Conservation (phyloP, 2,113 vertebrate genomes). For the Fulica atra region DNA sequence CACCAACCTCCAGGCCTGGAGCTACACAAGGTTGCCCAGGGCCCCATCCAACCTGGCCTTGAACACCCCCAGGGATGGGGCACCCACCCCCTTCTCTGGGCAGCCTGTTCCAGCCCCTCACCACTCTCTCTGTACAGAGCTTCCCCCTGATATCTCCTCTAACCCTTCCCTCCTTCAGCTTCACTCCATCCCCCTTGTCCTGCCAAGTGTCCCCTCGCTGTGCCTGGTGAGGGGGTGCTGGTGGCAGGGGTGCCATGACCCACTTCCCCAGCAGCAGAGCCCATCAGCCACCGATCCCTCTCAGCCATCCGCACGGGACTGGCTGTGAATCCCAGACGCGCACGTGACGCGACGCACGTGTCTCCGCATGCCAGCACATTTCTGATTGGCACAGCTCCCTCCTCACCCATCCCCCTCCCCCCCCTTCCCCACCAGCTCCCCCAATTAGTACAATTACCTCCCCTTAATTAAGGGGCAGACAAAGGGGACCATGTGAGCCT, state of each 20-base stretch:
- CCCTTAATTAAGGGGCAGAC: conserved; percentile 29
- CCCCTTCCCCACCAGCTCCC: not conserved
- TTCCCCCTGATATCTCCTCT: too few species aligned
- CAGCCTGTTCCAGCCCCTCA: too few species aligned
- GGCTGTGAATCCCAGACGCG: conserved; percentile 2
- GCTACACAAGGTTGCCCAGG: too few species aligned
- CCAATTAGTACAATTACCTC: not conserved
- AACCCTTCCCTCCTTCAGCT: too few species aligned
- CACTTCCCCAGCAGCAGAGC: conserved; percentile 18
- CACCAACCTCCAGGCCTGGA: too few species aligned
- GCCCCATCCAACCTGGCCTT: too few species aligned
- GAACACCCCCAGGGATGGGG: too few species aligned
- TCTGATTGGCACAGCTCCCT: not conserved
- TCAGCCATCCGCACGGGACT: not conserved
- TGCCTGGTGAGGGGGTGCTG: not conserved
- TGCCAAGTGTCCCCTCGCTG: rapidly evolving
- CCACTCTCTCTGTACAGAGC: too few species aligned
- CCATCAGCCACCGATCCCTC: not conserved
- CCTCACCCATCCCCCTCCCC: not conserved
- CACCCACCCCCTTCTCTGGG: too few species aligned
- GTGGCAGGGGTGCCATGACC: not conserved
- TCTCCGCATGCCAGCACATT: not conserved
- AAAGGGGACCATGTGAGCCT: not conserved
- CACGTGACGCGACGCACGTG: not conserved
- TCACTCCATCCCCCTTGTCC: too few species aligned